Evolutionary conservation across 2,888 invertebrate genomes (phyloP).

Genomic region (Cristatella mucedo): DNA sequence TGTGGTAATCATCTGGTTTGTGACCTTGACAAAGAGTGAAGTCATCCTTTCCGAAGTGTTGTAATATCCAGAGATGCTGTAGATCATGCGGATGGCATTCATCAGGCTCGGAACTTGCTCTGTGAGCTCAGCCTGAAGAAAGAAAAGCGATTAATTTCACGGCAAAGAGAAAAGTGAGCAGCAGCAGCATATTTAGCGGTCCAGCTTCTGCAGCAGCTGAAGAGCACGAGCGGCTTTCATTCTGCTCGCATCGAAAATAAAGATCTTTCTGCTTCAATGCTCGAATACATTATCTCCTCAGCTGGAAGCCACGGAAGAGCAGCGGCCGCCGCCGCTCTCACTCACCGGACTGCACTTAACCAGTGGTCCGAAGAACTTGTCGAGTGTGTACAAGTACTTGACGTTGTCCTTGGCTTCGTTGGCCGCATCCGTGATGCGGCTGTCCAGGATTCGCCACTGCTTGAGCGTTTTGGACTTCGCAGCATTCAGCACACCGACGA

Average conservation of each 20-base stretch:
- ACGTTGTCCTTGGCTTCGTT: slow-evolving; percentile 91
- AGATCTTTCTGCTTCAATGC: too few species aligned
- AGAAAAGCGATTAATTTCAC: too few species aligned
- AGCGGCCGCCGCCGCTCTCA: too few species aligned
- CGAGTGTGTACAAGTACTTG: slow-evolving; percentile 80
- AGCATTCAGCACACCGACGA: slow-evolving; percentile 33
- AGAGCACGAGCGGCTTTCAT: too few species aligned
- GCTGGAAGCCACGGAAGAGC: too few species aligned
- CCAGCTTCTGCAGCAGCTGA: too few species aligned
- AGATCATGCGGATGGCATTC: slow-evolving; percentile 79
- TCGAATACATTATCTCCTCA: too few species aligned
- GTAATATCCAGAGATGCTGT: slow-evolving; percentile 86
- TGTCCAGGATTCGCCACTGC: slow-evolving; percentile 46
- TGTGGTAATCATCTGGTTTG: slow-evolving; percentile 94
- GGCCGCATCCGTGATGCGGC: slow-evolving; percentile 79
- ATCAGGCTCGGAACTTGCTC: slow-evolving; percentile 72
- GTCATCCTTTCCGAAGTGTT: slow-evolving; percentile 91
- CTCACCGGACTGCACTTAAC: slow-evolving; percentile 76
- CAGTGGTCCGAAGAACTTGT: slow-evolving; percentile 80
- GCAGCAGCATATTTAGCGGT: too few species aligned
- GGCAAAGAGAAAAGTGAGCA: too few species aligned
- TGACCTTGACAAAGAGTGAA: slow-evolving; percentile 89
- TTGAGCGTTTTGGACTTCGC: slow-evolving; percentile 36
- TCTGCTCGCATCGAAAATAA: too few species aligned
- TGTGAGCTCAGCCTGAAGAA: slow-evolving; percentile 58